phyloP scores from a whole-genome alignment of 2,888 invertebrate species.

The Belgica antarctica region DNA sequence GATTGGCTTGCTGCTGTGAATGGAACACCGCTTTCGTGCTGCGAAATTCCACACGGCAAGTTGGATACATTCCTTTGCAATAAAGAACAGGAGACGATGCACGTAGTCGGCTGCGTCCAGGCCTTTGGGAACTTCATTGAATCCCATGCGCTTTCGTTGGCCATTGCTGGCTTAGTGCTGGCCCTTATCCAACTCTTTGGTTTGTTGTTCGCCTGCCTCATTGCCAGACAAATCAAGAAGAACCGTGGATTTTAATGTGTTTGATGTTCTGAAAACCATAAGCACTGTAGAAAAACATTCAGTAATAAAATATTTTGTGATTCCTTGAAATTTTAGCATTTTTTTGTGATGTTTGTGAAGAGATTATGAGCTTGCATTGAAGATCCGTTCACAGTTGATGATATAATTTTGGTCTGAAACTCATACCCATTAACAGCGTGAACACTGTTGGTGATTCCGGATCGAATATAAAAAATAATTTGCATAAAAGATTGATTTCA shows the following conservation, averaged over 20 bases:
- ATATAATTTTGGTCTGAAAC: too few species aligned
- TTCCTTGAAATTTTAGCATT: too few species aligned
- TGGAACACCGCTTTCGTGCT: conserved; percentile 63
- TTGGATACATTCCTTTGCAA: conserved; percentile 55
- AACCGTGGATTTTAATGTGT: conserved; percentile 50
- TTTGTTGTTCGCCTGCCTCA: conserved; percentile 53
- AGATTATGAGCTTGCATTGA: too few species aligned
- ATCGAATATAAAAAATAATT: too few species aligned
- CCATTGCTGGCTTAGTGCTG: conserved; percentile 70
- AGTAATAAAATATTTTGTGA: too few species aligned
- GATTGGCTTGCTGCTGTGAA: conserved; percentile 26
- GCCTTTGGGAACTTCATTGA: conserved; percentile 62
- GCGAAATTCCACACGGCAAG: conserved; percentile 55
- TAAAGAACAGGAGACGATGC: conserved; percentile 46
- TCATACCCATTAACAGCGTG: too few species aligned
- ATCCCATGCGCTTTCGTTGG: conserved; percentile 68
- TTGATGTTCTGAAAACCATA: too few species aligned
- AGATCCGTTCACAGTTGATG: too few species aligned
- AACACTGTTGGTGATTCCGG: too few species aligned
- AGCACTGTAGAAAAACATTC: too few species aligned
- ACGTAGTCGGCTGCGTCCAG: conserved; percentile 57
- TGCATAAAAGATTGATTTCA: too few species aligned
- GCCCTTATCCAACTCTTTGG: conserved; percentile 57
- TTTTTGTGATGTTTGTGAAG: too few species aligned
- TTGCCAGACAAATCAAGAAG: conserved; percentile 54